Evolutionary conservation across 2,888 invertebrate species (phyloP).

Genomic region (Calephelis perditalis): DNA sequence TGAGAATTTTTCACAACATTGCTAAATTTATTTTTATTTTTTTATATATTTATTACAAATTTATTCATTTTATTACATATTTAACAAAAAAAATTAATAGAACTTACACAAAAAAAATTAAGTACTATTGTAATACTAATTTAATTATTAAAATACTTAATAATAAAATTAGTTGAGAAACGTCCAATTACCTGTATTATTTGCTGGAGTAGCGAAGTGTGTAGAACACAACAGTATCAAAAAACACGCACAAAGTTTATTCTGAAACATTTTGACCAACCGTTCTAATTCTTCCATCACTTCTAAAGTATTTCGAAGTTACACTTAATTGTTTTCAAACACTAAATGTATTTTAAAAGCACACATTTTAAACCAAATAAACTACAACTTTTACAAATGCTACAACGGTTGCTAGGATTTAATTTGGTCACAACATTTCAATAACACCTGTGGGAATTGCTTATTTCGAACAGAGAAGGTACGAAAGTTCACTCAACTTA

Average conservation of each 20-base stretch:
- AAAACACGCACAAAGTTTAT: slow-evolving; percentile 43
- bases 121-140: not conserved
- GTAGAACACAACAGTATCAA: slow-evolving; percentile 41
- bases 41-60: too few relatives aligned
- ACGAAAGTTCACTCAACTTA: slow-evolving; percentile 71
- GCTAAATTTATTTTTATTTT: too few relatives aligned
- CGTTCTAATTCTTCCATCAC: slow-evolving; percentile 71
- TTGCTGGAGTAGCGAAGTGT: slow-evolving; percentile 41
- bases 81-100: too few relatives aligned
- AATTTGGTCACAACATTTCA: slow-evolving; percentile 61
- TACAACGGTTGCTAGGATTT: slow-evolving; percentile 65
- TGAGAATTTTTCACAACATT: too few relatives aligned
- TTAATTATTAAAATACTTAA: slow-evolving; percentile 28
- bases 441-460: slow-evolving; percentile 65
- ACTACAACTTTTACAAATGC: slow-evolving; percentile 34
- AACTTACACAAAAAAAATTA: too few relatives aligned
- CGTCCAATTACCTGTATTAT: slow-evolving; percentile 44
- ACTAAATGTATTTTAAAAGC: slow-evolving; percentile 9
- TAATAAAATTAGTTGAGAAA: too few relatives aligned
- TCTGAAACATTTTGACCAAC: slow-evolving; percentile 58
- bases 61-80: too few relatives aligned
- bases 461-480: slow-evolving; percentile 44
- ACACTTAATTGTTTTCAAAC: not conserved
- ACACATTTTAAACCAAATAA: slow-evolving; percentile 10
- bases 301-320: slow-evolving; percentile 32